A percentile compares a stretch with the other conserved stretches of the same genome.
Conservation (phyloP, 92 coral and sea anemone species). For the Palythoa grandiflora region DNA sequence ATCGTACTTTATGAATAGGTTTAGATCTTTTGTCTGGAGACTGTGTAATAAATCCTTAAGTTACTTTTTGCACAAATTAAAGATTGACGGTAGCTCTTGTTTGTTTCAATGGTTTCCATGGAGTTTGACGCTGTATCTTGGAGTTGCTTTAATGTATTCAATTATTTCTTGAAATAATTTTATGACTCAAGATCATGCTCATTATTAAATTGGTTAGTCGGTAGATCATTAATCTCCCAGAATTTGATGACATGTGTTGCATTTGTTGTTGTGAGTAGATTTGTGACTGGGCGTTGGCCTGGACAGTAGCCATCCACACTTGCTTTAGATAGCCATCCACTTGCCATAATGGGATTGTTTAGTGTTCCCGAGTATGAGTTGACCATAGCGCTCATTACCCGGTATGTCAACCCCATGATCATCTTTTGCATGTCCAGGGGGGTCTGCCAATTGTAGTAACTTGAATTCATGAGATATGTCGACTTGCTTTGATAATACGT, state of each 20-base stretch:
- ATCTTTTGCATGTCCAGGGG: too few species aligned
- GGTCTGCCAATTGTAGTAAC: too few species aligned
- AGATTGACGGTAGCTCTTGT: slow-evolving; percentile 46
- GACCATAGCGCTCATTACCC: too few species aligned
- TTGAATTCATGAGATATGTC: too few species aligned
- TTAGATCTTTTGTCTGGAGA: not conserved
- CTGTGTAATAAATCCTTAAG: not conserved
- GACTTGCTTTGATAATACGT: too few species aligned
- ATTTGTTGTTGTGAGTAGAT: not conserved
- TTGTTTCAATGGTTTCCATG: slow-evolving; percentile 48
- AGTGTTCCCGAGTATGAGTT: too few species aligned
- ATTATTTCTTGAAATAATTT: not conserved
- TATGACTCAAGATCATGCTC: not conserved
- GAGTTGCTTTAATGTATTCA: not conserved
- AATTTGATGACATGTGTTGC: not conserved
- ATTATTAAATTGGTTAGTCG: not conserved
- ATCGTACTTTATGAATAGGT: not conserved
- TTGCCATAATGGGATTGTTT: too few species aligned
- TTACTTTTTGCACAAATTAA: not conserved
- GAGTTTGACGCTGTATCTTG: slow-evolving; percentile 50
- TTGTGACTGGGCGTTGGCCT: too few species aligned
- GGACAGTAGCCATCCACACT: too few species aligned
- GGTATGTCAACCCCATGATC: too few species aligned
- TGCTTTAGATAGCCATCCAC: too few species aligned
- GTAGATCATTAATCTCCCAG: not conserved